Evolutionary conservation across 2,888 invertebrate species (phyloP).

Genomic region (Sylvicola cinctus): DNA sequence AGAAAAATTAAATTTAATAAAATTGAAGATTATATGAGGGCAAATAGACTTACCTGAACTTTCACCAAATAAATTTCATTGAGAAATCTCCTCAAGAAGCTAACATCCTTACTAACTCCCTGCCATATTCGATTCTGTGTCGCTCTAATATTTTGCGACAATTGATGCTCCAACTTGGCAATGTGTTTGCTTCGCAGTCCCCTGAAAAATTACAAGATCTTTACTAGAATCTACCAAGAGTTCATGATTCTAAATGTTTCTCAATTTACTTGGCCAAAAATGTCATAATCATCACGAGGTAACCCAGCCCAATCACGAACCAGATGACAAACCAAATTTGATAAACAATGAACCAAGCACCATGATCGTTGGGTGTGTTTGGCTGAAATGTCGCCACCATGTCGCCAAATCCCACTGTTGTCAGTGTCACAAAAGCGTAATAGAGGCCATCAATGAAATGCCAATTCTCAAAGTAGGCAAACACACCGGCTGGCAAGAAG

Average conservation of each 20-base stretch:
- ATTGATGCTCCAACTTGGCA: constrained; percentile 49
- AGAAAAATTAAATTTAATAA: constrained; percentile 14
- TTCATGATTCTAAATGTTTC: neutral
- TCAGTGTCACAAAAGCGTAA: constrained; percentile 69
- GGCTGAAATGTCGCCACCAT: constrained; percentile 46
- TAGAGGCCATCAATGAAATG: constrained; percentile 65
- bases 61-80: constrained; percentile 66
- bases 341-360: constrained; percentile 33
- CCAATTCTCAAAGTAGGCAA: constrained; percentile 73
- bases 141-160: constrained; percentile 52
- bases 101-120: constrained; percentile 53
- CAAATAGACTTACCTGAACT: constrained; percentile 40
- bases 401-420: constrained; percentile 87
- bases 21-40: constrained; percentile 1
- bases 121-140: constrained; percentile 60
- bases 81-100: constrained; percentile 48
- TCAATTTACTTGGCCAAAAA: constrained; percentile 18
- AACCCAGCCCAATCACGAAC: constrained; percentile 71
- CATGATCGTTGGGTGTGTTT: constrained; percentile 6
- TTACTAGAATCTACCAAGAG: neutral
- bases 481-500: constrained; percentile 64
- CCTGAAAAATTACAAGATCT: constrained; percentile 13
- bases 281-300: constrained; percentile 42
- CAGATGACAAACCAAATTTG: constrained; percentile 54
- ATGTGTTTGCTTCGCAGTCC: constrained; percentile 45